Evolutionary conservation across 2,888 invertebrate genomes (phyloP), one percentile per base, ranked within the genome.

Genomic region (Drosophila sordidapex): DNA sequence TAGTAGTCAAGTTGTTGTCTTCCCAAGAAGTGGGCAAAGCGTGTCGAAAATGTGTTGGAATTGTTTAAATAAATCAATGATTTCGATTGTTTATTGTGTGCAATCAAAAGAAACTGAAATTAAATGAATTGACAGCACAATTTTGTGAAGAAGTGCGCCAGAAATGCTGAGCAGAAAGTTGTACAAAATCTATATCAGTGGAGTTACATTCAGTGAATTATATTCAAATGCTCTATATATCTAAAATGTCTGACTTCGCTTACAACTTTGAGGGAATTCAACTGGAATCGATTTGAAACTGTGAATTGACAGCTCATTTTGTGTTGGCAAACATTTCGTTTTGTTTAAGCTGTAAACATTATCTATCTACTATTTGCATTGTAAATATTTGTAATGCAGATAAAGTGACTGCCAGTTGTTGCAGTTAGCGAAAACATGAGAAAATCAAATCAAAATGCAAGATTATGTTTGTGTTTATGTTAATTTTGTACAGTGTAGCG

Each of bases 401-500:
- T 38, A 49, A 48, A 8, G 46, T 25, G 46, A 46, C 25, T 25
- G 8, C 25, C 25, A 46, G 46, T 25, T 46, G 46, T 10, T 48
- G 29, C 18, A n/a, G 25, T 10, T 38, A 38, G 48, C 46, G 25
- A 40, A 36, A 59, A 51, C 29, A 51, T 46, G 58, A 35, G 46
- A 25, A 58, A 58, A 13, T 4, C 46, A 36, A 27, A n/a, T 46
- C 15, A 27, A 27, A 29, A 57, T 57, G 10, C 31, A 25, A 18
- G 33, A 25, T 46, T 33, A 33, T 58, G 18, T 13, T 58, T 46
- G 25, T 15, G 59, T 11, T 33, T 31, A 36, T 64, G 31, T 6
- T 31, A 13, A 31, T 51, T 65, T 56, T 49, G 46, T 33, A 51
- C 56, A 65, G 21, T 57, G 57, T 43, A 51, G 46, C 46, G 29